Base-by-base conservation (phyloP, 2,888 invertebrate genomes). In the Mellilla xanthometata region DNA sequence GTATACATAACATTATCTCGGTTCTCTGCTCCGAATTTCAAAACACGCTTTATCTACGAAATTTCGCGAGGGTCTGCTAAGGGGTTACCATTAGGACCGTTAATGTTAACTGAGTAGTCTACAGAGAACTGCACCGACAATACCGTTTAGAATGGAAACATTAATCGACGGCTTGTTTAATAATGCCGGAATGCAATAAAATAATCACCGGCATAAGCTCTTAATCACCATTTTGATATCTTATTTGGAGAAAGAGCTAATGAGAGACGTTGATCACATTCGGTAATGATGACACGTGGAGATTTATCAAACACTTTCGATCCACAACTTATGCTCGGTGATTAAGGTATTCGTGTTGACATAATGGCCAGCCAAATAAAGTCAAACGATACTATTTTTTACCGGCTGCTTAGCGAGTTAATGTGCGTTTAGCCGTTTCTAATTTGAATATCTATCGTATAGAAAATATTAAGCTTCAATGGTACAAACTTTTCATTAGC, bases 221-320 rank as follows among this genome's bases (percentile, higher is more conserved):
- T 87, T 81, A 84, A 87, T 88, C 82, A 83, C 70, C 62, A 46
- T 72, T 58, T 68, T 73, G 77, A 87, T 83, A 81, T 86, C 82
- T 88, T 81, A 89, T 86, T 89, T 84, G 76, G 78, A 75, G 72
- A 73, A 65, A 82, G 76, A 81, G 76, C 77, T 89, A 88, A 89
- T 87, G 86, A 86, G 82, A 66, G 64, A 62, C 81, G 77, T 88
- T 86, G 81, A 86, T 88, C 88, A 87, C 81, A 74, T 77, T 76
- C 66, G 70, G 80, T 87, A 87, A 87, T 87, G 76, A 80, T 72
- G 87, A 87, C 86, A 78, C 58, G 60, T 52, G 67, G 58, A 75
- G 60, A 87, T 88, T 82, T 84, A 85, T 89, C 87, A 87, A 81
- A 82, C 83, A 83, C 82, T 80, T 83, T 81, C 81, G 70, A 79